These are phyloP conservation scores for Dasyprocta punctata DNA, from an alignment of 2,113 vertebrate species.

Conservation along the genomic window DNA sequence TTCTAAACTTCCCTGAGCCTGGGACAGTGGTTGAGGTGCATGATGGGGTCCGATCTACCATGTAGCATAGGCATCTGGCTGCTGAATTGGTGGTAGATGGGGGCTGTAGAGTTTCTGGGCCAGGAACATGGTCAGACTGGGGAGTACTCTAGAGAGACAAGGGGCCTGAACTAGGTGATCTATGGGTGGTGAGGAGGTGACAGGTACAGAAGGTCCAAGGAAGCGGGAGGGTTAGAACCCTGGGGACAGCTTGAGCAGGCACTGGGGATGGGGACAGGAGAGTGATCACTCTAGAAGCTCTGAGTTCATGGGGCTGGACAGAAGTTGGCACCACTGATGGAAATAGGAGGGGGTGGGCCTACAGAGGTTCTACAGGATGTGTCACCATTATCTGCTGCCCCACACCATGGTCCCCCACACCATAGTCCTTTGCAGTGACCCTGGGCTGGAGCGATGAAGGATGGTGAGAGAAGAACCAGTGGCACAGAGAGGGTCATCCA, in stretches of 20 bases:
- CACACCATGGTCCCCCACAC: neutral
- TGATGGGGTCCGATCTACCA: neutral
- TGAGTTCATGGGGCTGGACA: fast-evolving
- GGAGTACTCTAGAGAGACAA: neutral
- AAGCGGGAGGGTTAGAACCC: neutral
- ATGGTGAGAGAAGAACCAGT: neutral
- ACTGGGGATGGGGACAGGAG: neutral
- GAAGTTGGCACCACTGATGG: fast-evolving
- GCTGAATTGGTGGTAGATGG: fast-evolving
- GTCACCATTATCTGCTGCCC: fast-evolving
- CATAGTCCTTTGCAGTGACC: neutral
- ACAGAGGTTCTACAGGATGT: fast-evolving
- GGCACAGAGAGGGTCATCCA: fast-evolving
- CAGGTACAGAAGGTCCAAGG: no score
- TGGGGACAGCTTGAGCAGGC: neutral
- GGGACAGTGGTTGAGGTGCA: fast-evolving
- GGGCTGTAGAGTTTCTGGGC: neutral
- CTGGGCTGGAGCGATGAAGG: neutral
- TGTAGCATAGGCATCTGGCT: neutral
- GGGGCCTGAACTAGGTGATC: neutral
- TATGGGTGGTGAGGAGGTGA: neutral
- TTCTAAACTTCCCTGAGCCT: neutral
- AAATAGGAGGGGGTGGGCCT: fast-evolving
- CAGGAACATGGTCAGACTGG: neutral
- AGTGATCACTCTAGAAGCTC: neutral